Base-by-base conservation (phyloP, 2,888 invertebrate genomes). In the Iselma pallidipennis region DNA sequence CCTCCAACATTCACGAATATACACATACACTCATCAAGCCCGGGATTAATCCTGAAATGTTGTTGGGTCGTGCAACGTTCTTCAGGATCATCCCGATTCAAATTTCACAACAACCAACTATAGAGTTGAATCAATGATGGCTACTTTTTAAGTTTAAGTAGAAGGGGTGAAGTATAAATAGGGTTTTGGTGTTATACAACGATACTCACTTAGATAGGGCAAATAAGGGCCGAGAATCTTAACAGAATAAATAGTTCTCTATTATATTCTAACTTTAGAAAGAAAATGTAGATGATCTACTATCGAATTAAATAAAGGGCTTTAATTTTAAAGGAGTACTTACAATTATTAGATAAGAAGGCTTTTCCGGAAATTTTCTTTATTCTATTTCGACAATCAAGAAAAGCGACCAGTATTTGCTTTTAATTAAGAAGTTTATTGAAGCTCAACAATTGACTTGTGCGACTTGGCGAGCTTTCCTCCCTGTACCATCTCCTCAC, bases 381-480 rank as follows among this genome's bases (percentile, higher is more conserved):
- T 26, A 4, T 26, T 3, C n/a, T 48, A 10, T 48, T 50, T 50
- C 50, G 25, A n/a, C n/a, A n/a, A 29, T 50, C 50, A 50, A 12
- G 6, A 25, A 26, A 12, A 26, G 14, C n/a, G 3, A 49, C 50
- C 42, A 53, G 61, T 69, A 65, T 69, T 69, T 69, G 63, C 67
- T 66, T 69, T 69, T 69, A 69, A 69, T 69, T 69, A 69, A 67
- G 65, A 69, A 68, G 58, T 66, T 68, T 62, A 50, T 42, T 51
- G 53, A 59, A 56, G 55, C 63, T 57, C 28, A 49, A 53, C 54
- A 57, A 57, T 51, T 57, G 65, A 61, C 57, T 63, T 60, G 61
- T 33, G 66, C 55, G 48, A 61, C 59, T 37, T 37, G 16, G 37
- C 37, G 37, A 16, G 2, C 7, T 16, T 9, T 14, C 9, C 16